phyloP scores from a whole-genome alignment of 2,888 invertebrate genomes.

The Acleris laterana region DNA sequence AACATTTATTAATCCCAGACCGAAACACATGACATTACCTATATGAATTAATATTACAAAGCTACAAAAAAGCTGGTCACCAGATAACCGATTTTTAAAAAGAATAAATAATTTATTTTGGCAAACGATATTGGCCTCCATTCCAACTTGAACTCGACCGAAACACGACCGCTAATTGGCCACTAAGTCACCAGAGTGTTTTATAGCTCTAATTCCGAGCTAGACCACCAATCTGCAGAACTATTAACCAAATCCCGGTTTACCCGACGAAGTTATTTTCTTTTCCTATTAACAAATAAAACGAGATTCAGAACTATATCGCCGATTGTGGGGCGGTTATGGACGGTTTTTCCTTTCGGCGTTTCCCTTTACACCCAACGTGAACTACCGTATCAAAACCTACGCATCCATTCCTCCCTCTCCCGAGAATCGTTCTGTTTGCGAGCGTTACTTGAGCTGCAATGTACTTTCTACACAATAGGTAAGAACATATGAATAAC shows the following conservation, averaged over 20 bases:
- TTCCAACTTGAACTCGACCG: constrained; percentile 11
- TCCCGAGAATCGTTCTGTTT: neutral
- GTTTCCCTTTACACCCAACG: constrained; percentile 40
- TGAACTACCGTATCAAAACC: constrained; percentile 21
- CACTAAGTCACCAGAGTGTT: constrained; percentile 29
- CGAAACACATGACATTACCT: no score
- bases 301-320: constrained; percentile 58
- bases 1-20: no score
- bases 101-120: neutral
- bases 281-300: constrained; percentile 61
- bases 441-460: neutral
- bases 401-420: constrained; percentile 38
- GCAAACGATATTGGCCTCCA: neutral
- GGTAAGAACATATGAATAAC: neutral
- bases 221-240: constrained; percentile 33
- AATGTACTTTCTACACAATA: neutral
- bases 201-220: constrained; percentile 28
- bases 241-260: constrained; percentile 38
- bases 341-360: constrained; percentile 49
- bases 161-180: constrained; percentile 21
- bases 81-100: neutral
- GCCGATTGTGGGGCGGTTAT: constrained; percentile 55
- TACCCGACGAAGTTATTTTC: constrained; percentile 51
- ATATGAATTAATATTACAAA: no score
- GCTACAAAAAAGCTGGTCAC: no score